Conservation (phyloP, 2,113 vertebrate species). For the Prochilodus magdalenae region DNA sequence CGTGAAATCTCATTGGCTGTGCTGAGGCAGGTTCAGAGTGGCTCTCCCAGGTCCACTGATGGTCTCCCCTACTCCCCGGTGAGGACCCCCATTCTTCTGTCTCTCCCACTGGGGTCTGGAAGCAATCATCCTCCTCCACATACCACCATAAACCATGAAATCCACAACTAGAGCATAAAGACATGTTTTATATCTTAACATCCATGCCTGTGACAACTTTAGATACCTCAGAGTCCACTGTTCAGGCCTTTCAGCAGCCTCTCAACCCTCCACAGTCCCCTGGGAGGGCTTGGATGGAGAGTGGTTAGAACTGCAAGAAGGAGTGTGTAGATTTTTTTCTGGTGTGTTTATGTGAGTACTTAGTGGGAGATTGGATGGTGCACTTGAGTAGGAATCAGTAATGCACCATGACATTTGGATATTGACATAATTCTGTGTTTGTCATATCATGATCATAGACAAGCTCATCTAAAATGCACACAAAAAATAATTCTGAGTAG, state of each 20-base stretch:
- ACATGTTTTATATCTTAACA: constrained; percentile 76
- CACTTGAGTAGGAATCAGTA: neutral
- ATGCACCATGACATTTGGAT: constrained; percentile 6
- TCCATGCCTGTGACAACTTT: constrained; percentile 70
- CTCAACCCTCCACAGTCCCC: constrained; percentile 11
- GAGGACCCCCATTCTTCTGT: constrained; percentile 7
- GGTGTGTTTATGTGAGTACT: neutral
- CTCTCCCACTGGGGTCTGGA: constrained; percentile 67
- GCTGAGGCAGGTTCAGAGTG: constrained; percentile 30
- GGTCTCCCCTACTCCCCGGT: constrained; percentile 43
- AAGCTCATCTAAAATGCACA: neutral
- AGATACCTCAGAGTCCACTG: constrained; percentile 59
- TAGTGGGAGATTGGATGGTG: neutral
- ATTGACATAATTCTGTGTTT: constrained; percentile 17
- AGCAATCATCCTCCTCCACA: constrained; percentile 73
- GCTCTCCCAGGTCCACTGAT: constrained; percentile 44
- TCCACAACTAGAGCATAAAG: constrained; percentile 71
- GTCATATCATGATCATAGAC: constrained; percentile 25
- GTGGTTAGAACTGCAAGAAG: neutral
- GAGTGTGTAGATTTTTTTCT: neutral
- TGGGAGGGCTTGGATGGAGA: neutral
- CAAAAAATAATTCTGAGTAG: neutral
- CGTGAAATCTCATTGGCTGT: constrained; percentile 52
- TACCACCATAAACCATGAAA: constrained; percentile 74
- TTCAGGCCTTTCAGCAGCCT: constrained; percentile 57